These are phyloP conservation scores for Drosophila niveifrons DNA, from an alignment of 2,888 invertebrate genomes.

Conservation along the genomic window DNA sequence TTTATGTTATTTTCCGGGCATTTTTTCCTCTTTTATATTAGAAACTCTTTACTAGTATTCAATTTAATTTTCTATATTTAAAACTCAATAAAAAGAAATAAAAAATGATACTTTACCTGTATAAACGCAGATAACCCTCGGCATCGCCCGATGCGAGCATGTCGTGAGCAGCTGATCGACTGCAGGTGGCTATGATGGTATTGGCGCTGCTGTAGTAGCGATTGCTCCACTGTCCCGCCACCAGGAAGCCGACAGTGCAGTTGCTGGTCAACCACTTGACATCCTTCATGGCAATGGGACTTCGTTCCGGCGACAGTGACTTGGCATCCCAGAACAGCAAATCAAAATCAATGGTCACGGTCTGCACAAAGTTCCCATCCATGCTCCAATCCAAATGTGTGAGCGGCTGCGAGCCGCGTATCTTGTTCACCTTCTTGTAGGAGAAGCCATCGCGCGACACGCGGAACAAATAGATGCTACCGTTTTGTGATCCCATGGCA, in stretches of 20 bases:
- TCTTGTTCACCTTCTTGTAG: slow-evolving; percentile 95
- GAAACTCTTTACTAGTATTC: too few species aligned
- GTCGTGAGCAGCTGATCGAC: slow-evolving; percentile 93
- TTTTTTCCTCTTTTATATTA: too few species aligned
- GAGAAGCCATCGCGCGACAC: slow-evolving; percentile 95
- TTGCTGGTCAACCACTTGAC: slow-evolving; percentile 96
- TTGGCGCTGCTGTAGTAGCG: slow-evolving; percentile 94
- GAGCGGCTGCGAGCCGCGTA: slow-evolving; percentile 93
- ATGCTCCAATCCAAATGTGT: slow-evolving; percentile 96
- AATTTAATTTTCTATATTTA: too few species aligned
- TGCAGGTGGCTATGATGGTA: slow-evolving; percentile 92
- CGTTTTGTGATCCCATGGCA: slow-evolving; percentile 96
- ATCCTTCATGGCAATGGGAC: slow-evolving; percentile 95
- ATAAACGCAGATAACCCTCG: slow-evolving; percentile 94
- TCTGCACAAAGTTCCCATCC: slow-evolving; percentile 94
- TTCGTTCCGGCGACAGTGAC: slow-evolving; percentile 93
- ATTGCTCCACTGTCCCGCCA: slow-evolving; percentile 96
- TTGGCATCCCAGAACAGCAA: slow-evolving; percentile 96
- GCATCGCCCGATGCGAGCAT: slow-evolving; percentile 94
- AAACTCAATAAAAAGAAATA: too few species aligned
- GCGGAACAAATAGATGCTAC: slow-evolving; percentile 91
- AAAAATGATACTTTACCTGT: slow-evolving; percentile 86
- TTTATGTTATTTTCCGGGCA: too few species aligned
- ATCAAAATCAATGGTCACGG: slow-evolving; percentile 95
- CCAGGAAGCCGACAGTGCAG: slow-evolving; percentile 94